Percentiles rank a stretch among this genome's conserved stretches.
phyloP scores from a whole-genome alignment of 2,113 vertebrate species.

The Malurus cyaneus region DNA sequence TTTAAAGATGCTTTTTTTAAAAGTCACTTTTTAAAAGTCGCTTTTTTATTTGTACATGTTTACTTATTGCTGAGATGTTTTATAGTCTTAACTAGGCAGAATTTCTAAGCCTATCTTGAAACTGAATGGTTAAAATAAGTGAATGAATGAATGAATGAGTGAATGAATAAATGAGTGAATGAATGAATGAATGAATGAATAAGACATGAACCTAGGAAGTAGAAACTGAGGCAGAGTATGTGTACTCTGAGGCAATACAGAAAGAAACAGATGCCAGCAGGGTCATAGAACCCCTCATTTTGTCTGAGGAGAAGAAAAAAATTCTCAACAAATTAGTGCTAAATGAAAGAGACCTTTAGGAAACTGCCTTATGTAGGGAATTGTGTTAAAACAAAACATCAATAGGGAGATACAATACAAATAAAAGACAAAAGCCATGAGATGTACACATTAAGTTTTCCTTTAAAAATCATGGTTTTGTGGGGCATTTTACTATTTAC shows the following conservation, averaged over 20 bases:
- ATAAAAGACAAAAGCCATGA: background rate
- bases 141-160: background rate
- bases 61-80: background rate
- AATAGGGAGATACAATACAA: background rate
- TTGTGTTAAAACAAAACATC: background rate
- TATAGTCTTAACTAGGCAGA: background rate
- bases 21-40: no score
- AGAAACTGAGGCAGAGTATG: background rate
- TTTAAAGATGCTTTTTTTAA: no score
- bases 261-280: background rate
- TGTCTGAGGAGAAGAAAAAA: background rate
- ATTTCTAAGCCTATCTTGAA: background rate
- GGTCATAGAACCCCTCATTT: background rate
- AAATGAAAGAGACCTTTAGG: background rate
- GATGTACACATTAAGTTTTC: background rate
- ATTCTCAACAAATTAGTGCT: background rate
- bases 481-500: background rate
- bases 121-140: background rate
- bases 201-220: background rate
- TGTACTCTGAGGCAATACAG: background rate
- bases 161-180: background rate
- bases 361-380: background rate
- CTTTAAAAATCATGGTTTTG: background rate
- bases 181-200: background rate
- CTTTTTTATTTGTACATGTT: background rate